These are phyloP conservation scores for Himalopsyche anomala DNA, from an alignment of 2,888 invertebrate species.

Conservation along the genomic window DNA sequence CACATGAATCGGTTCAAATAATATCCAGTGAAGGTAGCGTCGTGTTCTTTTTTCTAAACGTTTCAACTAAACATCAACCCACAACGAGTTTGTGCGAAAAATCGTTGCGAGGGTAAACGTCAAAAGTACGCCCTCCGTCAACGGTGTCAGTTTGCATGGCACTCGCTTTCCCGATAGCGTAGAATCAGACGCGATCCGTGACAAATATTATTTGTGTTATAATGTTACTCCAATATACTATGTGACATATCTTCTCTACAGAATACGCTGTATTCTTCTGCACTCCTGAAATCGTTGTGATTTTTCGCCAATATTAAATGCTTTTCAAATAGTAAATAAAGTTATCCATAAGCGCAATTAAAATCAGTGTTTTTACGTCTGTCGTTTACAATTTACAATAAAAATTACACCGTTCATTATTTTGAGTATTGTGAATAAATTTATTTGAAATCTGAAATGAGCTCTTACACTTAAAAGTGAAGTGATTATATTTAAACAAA, in stretches of 20 bases:
- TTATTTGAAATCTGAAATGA: not conserved
- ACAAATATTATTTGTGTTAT: not conserved
- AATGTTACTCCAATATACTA: not conserved
- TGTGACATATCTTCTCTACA: not conserved
- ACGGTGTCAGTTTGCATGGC: slow-evolving; percentile 11
- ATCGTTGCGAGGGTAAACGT: slow-evolving; percentile 13
- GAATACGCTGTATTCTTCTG: not conserved
- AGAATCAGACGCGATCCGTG: not conserved
- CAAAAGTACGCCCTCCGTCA: slow-evolving; percentile 6
- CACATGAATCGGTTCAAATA: not conserved
- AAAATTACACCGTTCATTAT: not conserved
- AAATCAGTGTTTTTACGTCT: not conserved
- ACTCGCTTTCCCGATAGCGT: not conserved
- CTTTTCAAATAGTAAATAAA: not conserved
- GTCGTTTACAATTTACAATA: not conserved
- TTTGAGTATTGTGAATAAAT: not conserved
- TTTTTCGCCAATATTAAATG: not conserved
- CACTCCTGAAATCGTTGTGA: not conserved
- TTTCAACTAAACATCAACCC: not conserved
- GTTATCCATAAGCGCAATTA: not conserved
- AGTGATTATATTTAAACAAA: not conserved
- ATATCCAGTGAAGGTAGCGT: no score
- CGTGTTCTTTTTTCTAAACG: no score
- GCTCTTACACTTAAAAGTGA: not conserved
- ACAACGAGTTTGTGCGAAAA: not conserved